Evolutionary conservation across 2,797 vertebrate species (phyloP), one percentile per base, ranked within the genome.

Genomic region (Rhinogobio ventralis): DNA sequence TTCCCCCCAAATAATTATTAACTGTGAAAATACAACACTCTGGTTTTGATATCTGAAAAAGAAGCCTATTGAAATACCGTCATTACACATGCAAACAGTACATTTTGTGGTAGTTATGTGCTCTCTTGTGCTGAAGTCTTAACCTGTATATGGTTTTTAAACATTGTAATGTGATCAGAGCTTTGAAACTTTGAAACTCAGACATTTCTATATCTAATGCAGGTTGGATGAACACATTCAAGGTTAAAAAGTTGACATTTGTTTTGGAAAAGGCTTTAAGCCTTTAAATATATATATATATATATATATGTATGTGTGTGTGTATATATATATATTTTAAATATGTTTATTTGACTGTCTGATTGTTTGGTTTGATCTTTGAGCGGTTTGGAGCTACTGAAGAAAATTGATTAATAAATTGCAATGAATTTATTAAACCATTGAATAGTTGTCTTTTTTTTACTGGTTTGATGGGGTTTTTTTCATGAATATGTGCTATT

Each of bases 341-440:
- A 91, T 88, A 87, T 91, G 91, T 93, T 90, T 60, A 90, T 87
- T 76, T 36, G 69, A 81, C 4, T 91, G 87, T 92, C 85, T 88
- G 85, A 89, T 91, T 90, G 90, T 85, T 90, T 90, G 88, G 74
- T 89, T 91, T 83, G 86, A 83, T 87, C 7, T 85, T 89, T 84
- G 86, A 90, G 68, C 77, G 69, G 79, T 84, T 91, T 89, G 91
- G 90, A 71, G n/a, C 19, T 77, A 25, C 45, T 25, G 68, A 80
- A 82, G 5, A n/a, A 93, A 89, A 86, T 80, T 89, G 86, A 86
- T 86, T 83, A 94, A 94, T 93, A 92, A 93, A 94, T 91, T 89
- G 82, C 39, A 90, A 90, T 89, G 93, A 92, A 95, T 93, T 95
- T 95, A 95, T 95, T 93, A 93, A 93, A 92, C 87, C 42, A 83